Evolutionary conservation across 2,888 invertebrate genomes (phyloP).

Genomic region (Drosophila fungiperda): DNA sequence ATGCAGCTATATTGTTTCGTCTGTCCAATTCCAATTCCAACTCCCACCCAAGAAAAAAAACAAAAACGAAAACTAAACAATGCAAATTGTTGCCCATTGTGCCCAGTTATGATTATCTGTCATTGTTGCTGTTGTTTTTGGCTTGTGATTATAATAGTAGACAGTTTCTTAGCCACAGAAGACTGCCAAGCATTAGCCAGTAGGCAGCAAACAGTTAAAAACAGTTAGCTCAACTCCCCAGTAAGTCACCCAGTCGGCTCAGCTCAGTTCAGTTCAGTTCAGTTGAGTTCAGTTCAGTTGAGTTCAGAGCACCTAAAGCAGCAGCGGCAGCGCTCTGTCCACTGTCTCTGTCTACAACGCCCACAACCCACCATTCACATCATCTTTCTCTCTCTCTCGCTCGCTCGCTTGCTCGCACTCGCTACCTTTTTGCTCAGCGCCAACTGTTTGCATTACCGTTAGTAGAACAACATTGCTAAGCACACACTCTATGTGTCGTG

Average conservation of each 20-base stretch:
- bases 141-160: slow-evolving; percentile 44
- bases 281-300: slow-evolving; percentile 60
- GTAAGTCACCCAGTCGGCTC: slow-evolving; percentile 59
- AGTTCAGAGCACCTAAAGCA: slow-evolving; percentile 69
- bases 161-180: slow-evolving; percentile 48
- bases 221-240: slow-evolving; percentile 31
- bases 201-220: slow-evolving; percentile 17
- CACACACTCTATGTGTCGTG: slow-evolving; percentile 72
- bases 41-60: background rate
- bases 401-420: slow-evolving; percentile 11
- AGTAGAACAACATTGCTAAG: slow-evolving; percentile 79
- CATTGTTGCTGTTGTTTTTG: slow-evolving; percentile 46
- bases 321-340: slow-evolving; percentile 9
- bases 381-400: background rate
- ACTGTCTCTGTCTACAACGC: slow-evolving; percentile 31
- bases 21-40: slow-evolving; percentile 6
- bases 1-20: slow-evolving; percentile 52
- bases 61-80: slow-evolving; percentile 38
- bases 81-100: slow-evolving; percentile 74
- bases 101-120: slow-evolving; percentile 74
- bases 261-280: slow-evolving; percentile 43
- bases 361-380: slow-evolving; percentile 23
- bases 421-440: slow-evolving; percentile 29
- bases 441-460: slow-evolving; percentile 81
- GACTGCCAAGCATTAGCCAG: slow-evolving; percentile 16